Evolutionary conservation across 2,888 invertebrate species (phyloP).

Genomic region (Drosophila pseudotakahashii): DNA sequence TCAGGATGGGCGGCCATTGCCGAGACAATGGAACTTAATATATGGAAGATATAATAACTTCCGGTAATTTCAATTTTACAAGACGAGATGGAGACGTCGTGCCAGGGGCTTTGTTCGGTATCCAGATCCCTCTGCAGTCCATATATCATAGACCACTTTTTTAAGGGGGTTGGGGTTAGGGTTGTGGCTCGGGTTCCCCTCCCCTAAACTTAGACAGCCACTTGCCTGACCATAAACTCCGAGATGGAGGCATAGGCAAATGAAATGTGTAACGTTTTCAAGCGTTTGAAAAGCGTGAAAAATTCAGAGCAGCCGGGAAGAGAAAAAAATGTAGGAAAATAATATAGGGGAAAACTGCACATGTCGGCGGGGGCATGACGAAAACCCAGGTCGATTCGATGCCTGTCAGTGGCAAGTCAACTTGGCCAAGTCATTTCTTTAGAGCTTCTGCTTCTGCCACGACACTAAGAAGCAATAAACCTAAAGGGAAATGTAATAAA

Average conservation of each 20-base stretch:
- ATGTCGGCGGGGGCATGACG: constrained; percentile 68
- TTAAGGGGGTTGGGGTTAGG: background rate
- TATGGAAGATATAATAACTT: constrained; percentile 83
- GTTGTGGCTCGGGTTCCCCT: background rate
- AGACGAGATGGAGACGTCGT: constrained; percentile 59
- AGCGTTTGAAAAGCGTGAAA: constrained; percentile 78
- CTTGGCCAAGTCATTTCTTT: constrained; percentile 67
- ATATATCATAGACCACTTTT: constrained; percentile 57
- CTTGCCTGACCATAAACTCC: constrained; percentile 54
- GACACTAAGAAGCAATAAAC: constrained; percentile 82
- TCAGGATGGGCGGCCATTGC: constrained; percentile 35
- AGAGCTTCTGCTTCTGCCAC: constrained; percentile 65
- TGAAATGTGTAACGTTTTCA: constrained; percentile 69
- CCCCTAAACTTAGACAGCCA: constrained; percentile 24
- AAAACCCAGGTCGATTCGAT: constrained; percentile 63
- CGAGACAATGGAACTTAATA: constrained; percentile 77
- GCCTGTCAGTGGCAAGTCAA: constrained; percentile 77
- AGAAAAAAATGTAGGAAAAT: constrained; percentile 32
- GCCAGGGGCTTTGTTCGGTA: constrained; percentile 57
- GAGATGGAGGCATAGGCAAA: constrained; percentile 70
- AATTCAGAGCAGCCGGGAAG: constrained; percentile 55
- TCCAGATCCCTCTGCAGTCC: constrained; percentile 36
- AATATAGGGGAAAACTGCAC: constrained; percentile 59
- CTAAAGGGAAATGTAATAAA: constrained; percentile 84
- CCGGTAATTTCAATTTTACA: constrained; percentile 81